Base-by-base conservation (phyloP, 2,797 vertebrate species). In the Microchirus variegatus region DNA sequence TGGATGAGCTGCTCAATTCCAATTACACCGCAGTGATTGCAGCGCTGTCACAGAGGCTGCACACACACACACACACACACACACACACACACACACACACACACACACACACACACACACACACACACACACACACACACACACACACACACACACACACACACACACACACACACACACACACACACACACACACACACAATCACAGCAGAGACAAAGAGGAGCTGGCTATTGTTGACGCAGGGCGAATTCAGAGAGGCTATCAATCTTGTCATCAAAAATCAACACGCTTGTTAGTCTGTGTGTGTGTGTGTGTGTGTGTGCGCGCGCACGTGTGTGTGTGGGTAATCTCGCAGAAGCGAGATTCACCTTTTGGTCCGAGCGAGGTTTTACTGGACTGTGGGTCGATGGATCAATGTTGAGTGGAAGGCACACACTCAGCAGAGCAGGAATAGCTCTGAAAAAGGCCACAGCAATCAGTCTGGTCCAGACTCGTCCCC, bases 261-360 rank as follows among this genome's bases (percentile, higher is more conserved):
- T 64, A 89, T 91, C 82, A 83, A 81, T 91, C 86, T 89, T 90
- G 85, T 87, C 86, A 75, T 89, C 84, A 88, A 75, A 88, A 90
- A 89, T 87, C 84, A 86, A 82, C 82, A 80, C 44, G 70, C 78
- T 75, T 86, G 84, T 87, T 85, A 79, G 83, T 82, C 67, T 75
- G 55, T 65, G 70, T 63, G 22, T 63, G 13, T 37, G 49, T 19
- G 18, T 67, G 5, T 50, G 53, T 54, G 73, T 37, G 40, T 40
- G 46, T 45, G 63, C 17, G 53, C 31, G 46, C 43, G 63, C 17
- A 51, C 31, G 47, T 60, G 35, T 51, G 67, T 53, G 59, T 26
- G 53, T 38, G 44, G 10, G 63, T n/a, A n/a, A n/a, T n/a, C n/a
- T n/a, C n/a, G n/a, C 35, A 68, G 57, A 81, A 80, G 78, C 74